Evolutionary conservation across 2,113 vertebrate species (phyloP).

Genomic region (Anoura caudifer): DNA sequence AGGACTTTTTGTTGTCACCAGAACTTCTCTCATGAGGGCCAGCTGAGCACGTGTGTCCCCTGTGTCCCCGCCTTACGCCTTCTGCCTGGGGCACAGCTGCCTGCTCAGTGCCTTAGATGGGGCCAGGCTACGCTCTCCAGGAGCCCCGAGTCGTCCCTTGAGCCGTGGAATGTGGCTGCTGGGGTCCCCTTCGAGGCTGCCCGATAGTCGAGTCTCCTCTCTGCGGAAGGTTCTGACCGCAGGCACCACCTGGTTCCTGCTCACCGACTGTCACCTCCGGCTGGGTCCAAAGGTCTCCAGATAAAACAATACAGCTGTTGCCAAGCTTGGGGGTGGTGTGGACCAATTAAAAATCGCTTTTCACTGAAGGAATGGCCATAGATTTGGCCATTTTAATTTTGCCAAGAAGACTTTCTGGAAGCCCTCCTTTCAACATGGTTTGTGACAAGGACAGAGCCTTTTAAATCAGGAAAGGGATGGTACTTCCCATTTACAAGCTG

Average conservation of each 20-base stretch:
- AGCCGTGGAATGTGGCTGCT: background rate
- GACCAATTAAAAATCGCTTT: background rate
- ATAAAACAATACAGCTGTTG: background rate
- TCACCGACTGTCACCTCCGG: background rate
- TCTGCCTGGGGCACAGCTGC: background rate
- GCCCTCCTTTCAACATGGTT: background rate
- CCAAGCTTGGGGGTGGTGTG: background rate
- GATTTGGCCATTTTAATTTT: background rate
- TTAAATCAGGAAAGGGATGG: background rate
- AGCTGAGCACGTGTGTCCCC: background rate
- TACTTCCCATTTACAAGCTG: background rate
- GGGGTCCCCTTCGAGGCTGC: background rate
- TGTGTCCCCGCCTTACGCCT: background rate
- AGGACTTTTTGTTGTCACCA: background rate
- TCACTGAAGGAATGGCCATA: background rate
- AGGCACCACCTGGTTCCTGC: background rate
- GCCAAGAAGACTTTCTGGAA: conserved; percentile 1
- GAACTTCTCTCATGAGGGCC: background rate
- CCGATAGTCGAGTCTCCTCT: background rate
- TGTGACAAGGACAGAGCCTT: background rate
- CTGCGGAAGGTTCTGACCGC: background rate
- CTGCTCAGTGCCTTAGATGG: background rate
- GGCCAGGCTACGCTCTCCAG: background rate
- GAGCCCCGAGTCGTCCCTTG: background rate
- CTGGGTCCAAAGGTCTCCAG: background rate